Conservation (phyloP, 2,113 vertebrate species). For the Nesospiza acunhae region DNA sequence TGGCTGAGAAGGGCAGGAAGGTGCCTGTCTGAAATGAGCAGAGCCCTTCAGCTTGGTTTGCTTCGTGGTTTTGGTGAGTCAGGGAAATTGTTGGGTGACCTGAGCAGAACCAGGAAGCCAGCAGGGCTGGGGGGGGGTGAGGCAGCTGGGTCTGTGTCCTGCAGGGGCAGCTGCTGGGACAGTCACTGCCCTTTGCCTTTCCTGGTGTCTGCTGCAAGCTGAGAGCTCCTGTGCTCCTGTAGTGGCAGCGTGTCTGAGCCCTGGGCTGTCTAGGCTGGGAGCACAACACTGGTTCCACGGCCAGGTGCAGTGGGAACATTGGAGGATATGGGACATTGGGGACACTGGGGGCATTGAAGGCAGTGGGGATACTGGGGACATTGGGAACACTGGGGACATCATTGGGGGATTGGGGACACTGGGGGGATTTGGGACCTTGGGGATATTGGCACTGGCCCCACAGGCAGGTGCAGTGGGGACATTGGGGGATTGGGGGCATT, state of each 20-base stretch:
- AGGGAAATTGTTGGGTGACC: background rate
- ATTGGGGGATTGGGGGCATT: too few relatives aligned
- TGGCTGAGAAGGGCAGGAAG: background rate
- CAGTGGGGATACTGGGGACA: too few relatives aligned
- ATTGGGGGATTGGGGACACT: too few relatives aligned
- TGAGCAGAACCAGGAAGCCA: background rate
- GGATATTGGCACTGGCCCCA: too few relatives aligned
- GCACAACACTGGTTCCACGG: background rate
- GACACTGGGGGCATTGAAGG: too few relatives aligned
- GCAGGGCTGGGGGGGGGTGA: background rate
- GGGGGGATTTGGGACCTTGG: too few relatives aligned
- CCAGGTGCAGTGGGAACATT: background rate
- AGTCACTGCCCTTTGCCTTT: background rate
- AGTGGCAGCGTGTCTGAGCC: accelerated
- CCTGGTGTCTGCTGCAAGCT: background rate
- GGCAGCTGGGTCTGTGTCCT: background rate
- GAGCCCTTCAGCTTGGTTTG: background rate
- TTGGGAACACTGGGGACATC: too few relatives aligned
- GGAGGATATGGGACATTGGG: too few relatives aligned
- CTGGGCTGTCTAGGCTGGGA: accelerated
- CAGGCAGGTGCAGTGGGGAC: too few relatives aligned
- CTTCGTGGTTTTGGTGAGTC: accelerated
- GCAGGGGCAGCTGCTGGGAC: background rate
- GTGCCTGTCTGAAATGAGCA: background rate
- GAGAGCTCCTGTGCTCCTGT: background rate